A percentile compares a stretch with the other conserved stretches of the same genome.
phyloP scores from a whole-genome alignment of 2,888 invertebrate genomes.

The Tanypteryx hageni region DNA sequence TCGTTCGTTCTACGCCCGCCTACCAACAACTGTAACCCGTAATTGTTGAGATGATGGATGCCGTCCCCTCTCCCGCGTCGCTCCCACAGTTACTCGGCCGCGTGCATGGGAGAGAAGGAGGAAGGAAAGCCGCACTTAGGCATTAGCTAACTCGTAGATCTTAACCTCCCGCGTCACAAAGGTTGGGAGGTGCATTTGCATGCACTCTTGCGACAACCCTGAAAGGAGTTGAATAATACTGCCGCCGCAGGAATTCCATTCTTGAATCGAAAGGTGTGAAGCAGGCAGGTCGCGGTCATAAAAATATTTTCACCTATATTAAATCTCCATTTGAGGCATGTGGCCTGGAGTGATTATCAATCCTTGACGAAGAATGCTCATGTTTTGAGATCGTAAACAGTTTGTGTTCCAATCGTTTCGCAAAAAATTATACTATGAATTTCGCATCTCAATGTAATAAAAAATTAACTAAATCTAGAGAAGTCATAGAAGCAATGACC shows the following conservation, averaged over 20 bases:
- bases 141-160: neutral
- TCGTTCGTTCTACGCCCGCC: too few species aligned
- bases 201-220: neutral
- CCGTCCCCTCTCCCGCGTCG: neutral
- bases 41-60: neutral
- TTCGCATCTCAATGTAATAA: too few species aligned
- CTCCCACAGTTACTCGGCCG: neutral
- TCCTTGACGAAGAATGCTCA: too few species aligned
- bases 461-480: too few species aligned
- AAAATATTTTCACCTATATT: too few species aligned
- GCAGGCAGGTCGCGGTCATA: too few species aligned
- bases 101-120: neutral
- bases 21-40: neutral
- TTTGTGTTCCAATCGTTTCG: too few species aligned
- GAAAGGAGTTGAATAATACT: neutral
- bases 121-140: neutral
- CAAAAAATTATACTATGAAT: too few species aligned
- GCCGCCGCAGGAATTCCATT: neutral
- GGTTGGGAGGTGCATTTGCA: neutral
- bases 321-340: too few species aligned
- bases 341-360: too few species aligned
- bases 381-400: too few species aligned
- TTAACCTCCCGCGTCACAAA: neutral
- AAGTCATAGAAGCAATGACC: too few species aligned
- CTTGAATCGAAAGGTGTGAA: neutral